A percentile compares a stretch with the other conserved stretches of the same genome.
Evolutionary conservation across 2,797 vertebrate species (phyloP).

Genomic region (Crenichthys baileyi): DNA sequence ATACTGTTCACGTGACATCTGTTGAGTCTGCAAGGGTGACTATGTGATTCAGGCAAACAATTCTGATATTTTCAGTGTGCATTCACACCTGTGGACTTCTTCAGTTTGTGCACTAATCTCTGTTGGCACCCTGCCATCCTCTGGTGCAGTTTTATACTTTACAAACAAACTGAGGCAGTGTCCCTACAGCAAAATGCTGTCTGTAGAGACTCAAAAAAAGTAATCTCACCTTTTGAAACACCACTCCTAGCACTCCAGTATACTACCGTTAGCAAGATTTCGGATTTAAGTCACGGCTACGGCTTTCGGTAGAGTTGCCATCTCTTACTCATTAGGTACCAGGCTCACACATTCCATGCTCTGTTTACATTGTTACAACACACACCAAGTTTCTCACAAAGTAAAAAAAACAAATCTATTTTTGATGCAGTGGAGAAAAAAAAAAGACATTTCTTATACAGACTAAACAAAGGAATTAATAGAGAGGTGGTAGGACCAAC

Average conservation of each 20-base stretch:
- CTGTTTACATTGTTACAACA: neutral
- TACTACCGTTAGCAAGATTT: neutral
- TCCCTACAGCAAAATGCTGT: neutral
- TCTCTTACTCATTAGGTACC: constrained; percentile 1
- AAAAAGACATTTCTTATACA: neutral
- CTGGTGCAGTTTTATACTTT: neutral
- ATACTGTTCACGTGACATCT: neutral
- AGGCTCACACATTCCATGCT: neutral
- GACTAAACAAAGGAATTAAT: neutral
- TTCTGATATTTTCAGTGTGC: neutral
- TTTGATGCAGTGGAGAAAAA: neutral
- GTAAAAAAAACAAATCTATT: constrained; percentile 1
- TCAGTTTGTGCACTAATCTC: neutral
- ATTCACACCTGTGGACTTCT: neutral
- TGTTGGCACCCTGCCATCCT: neutral
- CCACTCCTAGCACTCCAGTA: neutral
- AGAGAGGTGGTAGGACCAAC: neutral
- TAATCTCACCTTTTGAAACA: neutral
- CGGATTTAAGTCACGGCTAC: neutral
- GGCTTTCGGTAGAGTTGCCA: neutral
- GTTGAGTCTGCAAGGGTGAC: neutral
- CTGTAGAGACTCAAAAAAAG: neutral
- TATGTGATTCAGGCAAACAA: neutral
- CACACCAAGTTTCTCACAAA: constrained; percentile 1
- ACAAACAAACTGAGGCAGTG: neutral